Base-by-base conservation (phyloP, 2,888 invertebrate species). In the Scaptomyza cyrtandrae region DNA sequence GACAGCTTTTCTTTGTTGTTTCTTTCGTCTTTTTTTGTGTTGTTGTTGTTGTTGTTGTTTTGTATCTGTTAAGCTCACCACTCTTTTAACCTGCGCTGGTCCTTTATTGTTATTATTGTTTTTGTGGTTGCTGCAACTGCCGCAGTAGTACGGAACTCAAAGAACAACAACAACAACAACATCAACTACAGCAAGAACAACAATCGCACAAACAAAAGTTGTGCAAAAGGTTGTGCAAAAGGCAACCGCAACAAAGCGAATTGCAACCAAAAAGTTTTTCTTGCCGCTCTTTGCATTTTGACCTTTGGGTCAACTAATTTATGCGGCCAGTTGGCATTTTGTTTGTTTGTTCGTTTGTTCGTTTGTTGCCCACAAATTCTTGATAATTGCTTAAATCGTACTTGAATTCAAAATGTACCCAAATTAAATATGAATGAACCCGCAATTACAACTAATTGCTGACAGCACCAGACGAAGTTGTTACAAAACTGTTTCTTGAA, bases 241-340 rank as follows among this genome's bases (percentile, higher is more conserved):
- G 63, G 64, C 61, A 54, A 62, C 81, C 86, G 37, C 84, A 73
- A 54, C 65, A 86, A 78, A 78, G 81, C 64, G 44, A 73, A 83
- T 53, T 68, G 84, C 78, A 80, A 55, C 55, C 45, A 43, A 62
- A 64, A 86, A 86, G 65, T 80, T 80, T 66, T 66, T 59, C 76
- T 59, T 66, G 61, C 19, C 61, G 56, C 60, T 75, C 53, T 73
- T 44, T 50, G 55, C 74, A 56, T 69, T 69, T 66, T 33, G 75
- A 50, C 56, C 52, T 63, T 59, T 62, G 53, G 72, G 63, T 41
- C 59, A 77, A 72, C 73, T 68, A 77, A 77, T 84, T 87, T 79
- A 82, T 85, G 80, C 66, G 76, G 53, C 54, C 67, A 71, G 19
- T 29, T 5, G 27, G 27, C 27, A 29, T 5, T 29, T 76, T 31